Evolutionary conservation across 2,888 invertebrate genomes (phyloP).

Genomic region (Tetropium fuscum): DNA sequence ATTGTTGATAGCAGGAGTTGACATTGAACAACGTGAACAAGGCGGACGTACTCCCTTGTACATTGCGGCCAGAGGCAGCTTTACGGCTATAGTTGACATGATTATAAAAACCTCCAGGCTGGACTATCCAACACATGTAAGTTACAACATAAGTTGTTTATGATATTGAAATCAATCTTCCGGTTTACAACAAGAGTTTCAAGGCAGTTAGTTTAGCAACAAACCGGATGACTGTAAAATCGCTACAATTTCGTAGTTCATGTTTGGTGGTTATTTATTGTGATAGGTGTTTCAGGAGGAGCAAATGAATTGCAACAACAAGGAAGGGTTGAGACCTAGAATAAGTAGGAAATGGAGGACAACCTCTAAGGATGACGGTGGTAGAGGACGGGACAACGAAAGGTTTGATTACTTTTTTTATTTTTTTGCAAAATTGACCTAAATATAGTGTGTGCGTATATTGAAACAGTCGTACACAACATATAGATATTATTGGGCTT

Average conservation of each 20-base stretch:
- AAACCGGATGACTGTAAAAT: too few relatives aligned
- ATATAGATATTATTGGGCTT: too few relatives aligned
- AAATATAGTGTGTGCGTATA: too few relatives aligned
- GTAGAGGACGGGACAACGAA: slow-evolving; percentile 58
- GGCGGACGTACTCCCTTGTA: slow-evolving; percentile 79
- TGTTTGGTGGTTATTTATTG: too few relatives aligned
- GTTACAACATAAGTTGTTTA: too few relatives aligned
- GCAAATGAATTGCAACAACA: slow-evolving; percentile 35
- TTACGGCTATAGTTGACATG: slow-evolving; percentile 86
- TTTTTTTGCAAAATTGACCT: not conserved
- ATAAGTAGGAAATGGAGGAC: slow-evolving; percentile 56
- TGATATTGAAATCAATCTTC: too few relatives aligned
- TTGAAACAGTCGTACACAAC: too few relatives aligned
- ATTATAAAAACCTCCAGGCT: slow-evolving; percentile 81
- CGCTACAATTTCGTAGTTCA: too few relatives aligned
- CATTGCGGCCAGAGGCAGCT: slow-evolving; percentile 83
- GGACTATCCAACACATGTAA: slow-evolving; percentile 74
- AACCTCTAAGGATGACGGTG: slow-evolving; percentile 49
- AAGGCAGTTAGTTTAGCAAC: too few relatives aligned
- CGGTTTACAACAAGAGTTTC: too few relatives aligned
- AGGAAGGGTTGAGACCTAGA: slow-evolving; percentile 53
- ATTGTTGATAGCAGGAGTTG: slow-evolving; percentile 73
- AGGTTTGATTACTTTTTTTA: slow-evolving; percentile 16
- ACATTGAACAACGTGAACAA: slow-evolving; percentile 74
- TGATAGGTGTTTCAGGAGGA: slow-evolving; percentile 53